A percentile compares a stretch with the other conserved stretches of the same genome.
phyloP scores from a whole-genome alignment of 1,140 invertebrate species.

The Macrobrachium nipponense region DNA sequence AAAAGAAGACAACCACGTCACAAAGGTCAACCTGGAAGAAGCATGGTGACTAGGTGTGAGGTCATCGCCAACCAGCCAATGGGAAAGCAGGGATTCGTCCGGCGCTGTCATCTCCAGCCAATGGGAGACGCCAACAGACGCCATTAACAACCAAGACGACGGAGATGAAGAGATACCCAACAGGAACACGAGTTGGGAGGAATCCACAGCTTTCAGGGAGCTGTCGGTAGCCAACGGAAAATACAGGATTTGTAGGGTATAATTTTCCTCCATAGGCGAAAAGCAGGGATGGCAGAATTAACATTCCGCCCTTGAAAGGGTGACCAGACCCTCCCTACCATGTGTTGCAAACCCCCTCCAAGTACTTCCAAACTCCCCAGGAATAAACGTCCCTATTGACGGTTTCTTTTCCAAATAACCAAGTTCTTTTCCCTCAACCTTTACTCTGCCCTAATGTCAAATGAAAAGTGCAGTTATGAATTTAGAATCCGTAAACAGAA shows the following conservation, averaged over 20 bases:
- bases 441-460: too few relatives aligned
- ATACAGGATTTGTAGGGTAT: constrained; percentile 46
- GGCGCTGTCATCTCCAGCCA: constrained; percentile 59
- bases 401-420: too few relatives aligned
- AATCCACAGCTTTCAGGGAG: constrained; percentile 52
- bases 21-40: constrained; percentile 59
- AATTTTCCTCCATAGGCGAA: neutral
- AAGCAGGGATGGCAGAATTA: neutral
- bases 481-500: too few relatives aligned
- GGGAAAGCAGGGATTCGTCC: constrained; percentile 56
- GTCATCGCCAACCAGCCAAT: constrained; percentile 45
- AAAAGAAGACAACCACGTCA: constrained; percentile 52
- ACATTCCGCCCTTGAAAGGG: neutral
- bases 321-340: too few relatives aligned
- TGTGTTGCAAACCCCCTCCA: too few relatives aligned
- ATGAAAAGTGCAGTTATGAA: too few relatives aligned
- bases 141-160: neutral
- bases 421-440: too few relatives aligned
- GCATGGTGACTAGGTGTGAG: constrained; percentile 63
- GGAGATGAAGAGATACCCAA: neutral
- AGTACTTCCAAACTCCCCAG: too few relatives aligned
- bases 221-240: constrained; percentile 34
- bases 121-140: constrained; percentile 32
- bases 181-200: constrained; percentile 41
- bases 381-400: too few relatives aligned